Base-by-base conservation (phyloP, 2,888 invertebrate genomes). In the Melangyna quadrimaculata region DNA sequence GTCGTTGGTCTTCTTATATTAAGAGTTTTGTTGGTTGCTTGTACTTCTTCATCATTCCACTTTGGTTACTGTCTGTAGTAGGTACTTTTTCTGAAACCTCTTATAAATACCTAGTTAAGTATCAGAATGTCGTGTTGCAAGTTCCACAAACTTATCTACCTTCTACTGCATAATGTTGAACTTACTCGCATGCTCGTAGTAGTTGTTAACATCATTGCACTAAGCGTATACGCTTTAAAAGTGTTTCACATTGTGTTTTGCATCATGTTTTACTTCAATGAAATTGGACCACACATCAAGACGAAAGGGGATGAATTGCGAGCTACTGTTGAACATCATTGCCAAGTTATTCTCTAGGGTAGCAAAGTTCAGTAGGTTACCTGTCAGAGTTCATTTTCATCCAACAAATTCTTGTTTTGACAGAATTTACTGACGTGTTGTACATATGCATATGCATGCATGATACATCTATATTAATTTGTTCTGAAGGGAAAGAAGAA, bases 321-420 rank as follows among this genome's bases (percentile, higher is more conserved):
- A 51, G 24, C 35, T n/a, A 67, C 35, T 67, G 67, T 22, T 10
- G 17, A 67, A 51, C 67, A 67, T 67, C 65, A 67, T 35, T 67
- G 65, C 48, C 67, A 37, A 51, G 65, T 14, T 51, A 51, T 37
- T 67, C 67, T 67, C 67, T 24, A 24, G 67, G 67, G 67, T 35
- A 67, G 35, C n/a, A 67, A 67, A 35, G 69, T 67, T 17, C 27
- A 73, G 17, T 70, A 40, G 73, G 78, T 83, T 73, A 70, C 78
- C 32, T 83, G 78, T 65, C 82, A 78, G 70, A 74, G 78, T 83
- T 69, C 78, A 78, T 73, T 78, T 78, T 65, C 78, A 69, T 74
- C n/a, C 73, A 63, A 32, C 63, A 70, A 57, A 51, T 67, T 51
- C 45, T 48, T 45, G 48, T 32, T 65, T 48, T 37, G 32, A 59